These are phyloP conservation scores for Anthopleura sola DNA, from an alignment of 64 coral and sea anemone genomes.

Conservation along the genomic window DNA sequence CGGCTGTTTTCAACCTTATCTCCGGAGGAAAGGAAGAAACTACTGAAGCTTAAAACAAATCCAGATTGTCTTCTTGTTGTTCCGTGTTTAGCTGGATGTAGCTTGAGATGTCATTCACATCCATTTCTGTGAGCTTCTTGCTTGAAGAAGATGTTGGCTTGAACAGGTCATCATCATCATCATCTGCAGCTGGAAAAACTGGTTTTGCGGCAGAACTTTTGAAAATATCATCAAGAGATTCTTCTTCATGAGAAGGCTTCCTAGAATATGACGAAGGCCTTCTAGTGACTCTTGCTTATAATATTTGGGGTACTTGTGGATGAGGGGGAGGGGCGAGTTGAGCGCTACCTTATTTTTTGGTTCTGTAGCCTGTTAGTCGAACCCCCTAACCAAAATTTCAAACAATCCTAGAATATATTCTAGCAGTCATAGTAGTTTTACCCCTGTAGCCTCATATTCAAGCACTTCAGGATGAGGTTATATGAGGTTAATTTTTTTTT, in stretches of 20 bases:
- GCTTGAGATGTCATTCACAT: conserved; percentile 67
- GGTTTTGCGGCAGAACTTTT: conserved; percentile 40
- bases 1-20: no score
- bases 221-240: conserved; percentile 87
- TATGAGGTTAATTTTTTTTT: no score
- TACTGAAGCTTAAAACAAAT: conserved; percentile 54
- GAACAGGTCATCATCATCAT: conserved; percentile 82
- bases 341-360: no score
- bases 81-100: conserved; percentile 79
- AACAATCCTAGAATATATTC: no score
- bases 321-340: no score
- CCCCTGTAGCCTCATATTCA: no score
- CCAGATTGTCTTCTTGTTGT: conserved; percentile 54
- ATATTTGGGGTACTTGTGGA: no score
- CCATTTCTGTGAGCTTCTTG: conserved; percentile 51
- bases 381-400: no score
- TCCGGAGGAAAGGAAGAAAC: background rate
- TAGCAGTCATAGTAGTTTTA: no score
- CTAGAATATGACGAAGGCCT: conserved; percentile 9
- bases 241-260: conserved; percentile 77
- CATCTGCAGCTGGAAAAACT: conserved; percentile 43
- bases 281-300: no score
- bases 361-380: no score
- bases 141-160: conserved; percentile 18
- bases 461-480: no score